phyloP scores from a whole-genome alignment of 2,113 vertebrate genomes.

The Columbina picui region DNA sequence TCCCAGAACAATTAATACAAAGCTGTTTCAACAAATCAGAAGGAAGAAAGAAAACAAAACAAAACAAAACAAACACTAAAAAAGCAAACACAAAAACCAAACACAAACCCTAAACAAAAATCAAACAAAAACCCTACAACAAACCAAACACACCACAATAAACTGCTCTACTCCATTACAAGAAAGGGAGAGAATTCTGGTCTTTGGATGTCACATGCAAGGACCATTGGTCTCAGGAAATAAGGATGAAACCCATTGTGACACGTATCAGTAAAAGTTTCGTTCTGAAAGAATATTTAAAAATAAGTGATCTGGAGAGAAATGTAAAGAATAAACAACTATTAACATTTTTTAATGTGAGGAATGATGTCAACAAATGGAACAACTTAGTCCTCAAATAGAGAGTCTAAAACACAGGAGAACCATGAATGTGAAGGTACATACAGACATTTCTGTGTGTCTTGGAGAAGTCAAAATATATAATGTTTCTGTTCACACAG shows the following conservation, averaged over 20 bases:
- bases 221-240: background rate
- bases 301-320: background rate
- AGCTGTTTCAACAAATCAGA: background rate
- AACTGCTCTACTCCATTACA: background rate
- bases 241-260: background rate
- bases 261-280: background rate
- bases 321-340: background rate
- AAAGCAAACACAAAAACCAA: background rate
- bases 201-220: background rate
- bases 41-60: background rate
- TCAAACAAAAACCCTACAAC: background rate
- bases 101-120: background rate
- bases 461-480: background rate
- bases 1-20: background rate
- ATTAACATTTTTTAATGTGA: background rate
- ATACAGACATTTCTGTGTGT: background rate
- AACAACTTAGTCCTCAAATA: background rate
- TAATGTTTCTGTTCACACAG: background rate
- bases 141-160: background rate
- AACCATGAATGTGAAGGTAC: background rate
- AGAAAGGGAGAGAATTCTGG: background rate
- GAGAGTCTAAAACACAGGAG: background rate
- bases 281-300: background rate
- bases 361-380: background rate
- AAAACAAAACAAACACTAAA: too few species aligned